Evolutionary conservation across 1,140 invertebrate species (phyloP).

Genomic region (Aphelenchoides avenae): DNA sequence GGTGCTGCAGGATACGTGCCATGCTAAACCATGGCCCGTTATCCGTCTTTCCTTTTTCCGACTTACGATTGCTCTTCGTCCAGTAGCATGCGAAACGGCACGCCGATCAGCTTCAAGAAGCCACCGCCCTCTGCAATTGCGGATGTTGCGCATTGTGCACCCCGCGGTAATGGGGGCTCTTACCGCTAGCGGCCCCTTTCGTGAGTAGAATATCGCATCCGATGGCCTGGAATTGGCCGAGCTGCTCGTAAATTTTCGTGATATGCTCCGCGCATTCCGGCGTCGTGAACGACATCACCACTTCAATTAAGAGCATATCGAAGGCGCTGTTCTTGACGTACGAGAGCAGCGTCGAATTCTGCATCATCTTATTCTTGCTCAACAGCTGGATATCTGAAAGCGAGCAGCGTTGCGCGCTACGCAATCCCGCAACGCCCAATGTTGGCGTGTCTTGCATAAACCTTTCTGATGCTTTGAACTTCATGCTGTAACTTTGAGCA

Average conservation of each 20-base stretch:
- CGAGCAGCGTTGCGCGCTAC: too few species aligned
- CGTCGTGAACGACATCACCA: conserved; percentile 31
- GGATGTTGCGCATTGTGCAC: too few species aligned
- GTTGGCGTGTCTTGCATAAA: too few species aligned
- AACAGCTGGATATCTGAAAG: conserved; percentile 41
- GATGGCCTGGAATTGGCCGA: conserved; percentile 33
- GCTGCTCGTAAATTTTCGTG: conserved; percentile 39
- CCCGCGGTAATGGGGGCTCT: neutral
- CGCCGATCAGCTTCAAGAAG: conserved; percentile 46
- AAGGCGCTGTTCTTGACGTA: conserved; percentile 38
- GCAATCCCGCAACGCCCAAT: too few species aligned
- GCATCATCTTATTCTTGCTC: conserved; percentile 38
- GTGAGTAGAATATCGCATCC: conserved; percentile 45
- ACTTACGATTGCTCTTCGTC: conserved; percentile 47
- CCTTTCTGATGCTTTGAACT: too few species aligned
- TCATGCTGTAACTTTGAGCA: neutral
- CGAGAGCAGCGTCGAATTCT: conserved; percentile 34
- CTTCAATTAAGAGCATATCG: conserved; percentile 38
- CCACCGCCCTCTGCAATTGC: conserved; percentile 35
- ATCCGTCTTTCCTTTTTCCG: too few species aligned
- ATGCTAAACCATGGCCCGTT: too few species aligned
- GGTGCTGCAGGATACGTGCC: conserved; percentile 36
- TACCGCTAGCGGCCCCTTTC: conserved; percentile 25
- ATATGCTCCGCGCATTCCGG: conserved; percentile 44
- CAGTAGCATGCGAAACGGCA: conserved; percentile 24